Conservation (phyloP, 2,113 vertebrate species). For the Charadrius vociferus region DNA sequence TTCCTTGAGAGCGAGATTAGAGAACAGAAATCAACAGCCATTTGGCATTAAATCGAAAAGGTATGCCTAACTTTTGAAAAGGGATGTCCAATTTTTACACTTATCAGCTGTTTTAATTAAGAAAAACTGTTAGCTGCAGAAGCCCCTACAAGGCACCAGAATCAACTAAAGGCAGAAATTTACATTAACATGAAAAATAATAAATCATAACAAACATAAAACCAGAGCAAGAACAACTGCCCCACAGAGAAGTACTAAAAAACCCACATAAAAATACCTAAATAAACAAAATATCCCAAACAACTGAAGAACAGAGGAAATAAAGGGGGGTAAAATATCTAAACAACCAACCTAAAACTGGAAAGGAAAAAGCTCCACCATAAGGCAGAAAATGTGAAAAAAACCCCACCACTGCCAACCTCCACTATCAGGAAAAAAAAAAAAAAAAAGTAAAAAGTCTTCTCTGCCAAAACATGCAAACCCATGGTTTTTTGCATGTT, state of each 20-base stretch:
- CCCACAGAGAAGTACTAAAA: background rate
- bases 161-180: background rate
- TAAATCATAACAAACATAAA: background rate
- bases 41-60: background rate
- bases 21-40: background rate
- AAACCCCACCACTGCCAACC: accelerated
- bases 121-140: background rate
- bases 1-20: background rate
- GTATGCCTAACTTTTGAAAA: background rate
- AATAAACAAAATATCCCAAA: background rate
- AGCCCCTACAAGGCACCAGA: background rate
- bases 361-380: background rate
- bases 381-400: background rate
- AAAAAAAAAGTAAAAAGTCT: no score
- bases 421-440: accelerated
- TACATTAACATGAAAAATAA: background rate
- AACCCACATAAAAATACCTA: background rate
- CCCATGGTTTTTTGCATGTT: background rate
- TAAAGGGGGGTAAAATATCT: background rate
- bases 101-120: background rate
- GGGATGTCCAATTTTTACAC: background rate
- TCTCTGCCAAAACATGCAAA: background rate
- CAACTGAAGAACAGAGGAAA: background rate
- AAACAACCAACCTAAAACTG: background rate
- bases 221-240: background rate